Base-by-base conservation (phyloP, 2,797 vertebrate genomes). In the Labeo calbasu region DNA sequence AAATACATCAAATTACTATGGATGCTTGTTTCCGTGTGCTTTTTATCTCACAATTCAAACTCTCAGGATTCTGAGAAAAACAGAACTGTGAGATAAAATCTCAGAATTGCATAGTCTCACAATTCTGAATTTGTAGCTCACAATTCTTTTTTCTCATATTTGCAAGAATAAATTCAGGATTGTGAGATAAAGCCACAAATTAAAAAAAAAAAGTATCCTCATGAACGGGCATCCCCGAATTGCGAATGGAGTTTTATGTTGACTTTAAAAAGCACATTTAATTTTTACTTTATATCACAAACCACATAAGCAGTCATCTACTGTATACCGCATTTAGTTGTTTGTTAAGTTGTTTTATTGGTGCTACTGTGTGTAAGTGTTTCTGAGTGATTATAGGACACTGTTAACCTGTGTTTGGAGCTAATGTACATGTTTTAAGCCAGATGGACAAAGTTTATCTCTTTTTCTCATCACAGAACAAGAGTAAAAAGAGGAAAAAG, bases 331-430 rank as follows among this genome's bases (percentile, higher is more conserved):
- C 51, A 81, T 77, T 76, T 28, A 14, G 6, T 28, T 50, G 14
- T 12, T 28, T 50, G 14, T 12, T 46, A 1, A 23, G 46, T 10
- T 28, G 11, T 32, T 57, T 57, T 28, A 48, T 48, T 72, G 68
- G 40, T 81, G 79, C 68, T 71, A n/a, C 68, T 50, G 10, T 81
- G 21, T 80, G 51, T 55, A 19, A 57, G 66, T 28, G 50, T 70
- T 61, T 59, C 28, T 68, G 21, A 59, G n/a, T 23, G 57, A 59
- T 59, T 23, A 59, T 5, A 23, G 57, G n/a, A 79, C 46, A 43
- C 53, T 32, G 46, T 53, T 51, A 12, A 53, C 23, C 25, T 73
- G 48, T 32, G 48, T 73, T 28, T 51, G 8, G 5, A 53, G 48
- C 17, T 32, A 5, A 23, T 13, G 46, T 71, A 48, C 43, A 8